These are phyloP conservation scores for Caenorhabditis elegans DNA, from an alignment of 1,140 invertebrate genomes.

Conservation along the genomic window WBcel235 BX284606.5:13588001-13588500, in stretches of 20 bases:
- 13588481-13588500: background rate
- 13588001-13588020: background rate
- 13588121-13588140: too few species aligned
- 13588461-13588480: conserved; percentile 3
- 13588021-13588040: too few species aligned
- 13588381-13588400: background rate
- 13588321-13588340: background rate
- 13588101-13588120: too few species aligned
- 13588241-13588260: background rate
- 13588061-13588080: too few species aligned
- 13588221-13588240: too few species aligned
- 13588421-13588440: background rate
- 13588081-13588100: background rate
- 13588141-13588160: background rate
- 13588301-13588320: background rate
- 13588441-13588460: background rate
- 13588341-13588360: conserved; percentile 7
- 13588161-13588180: background rate
- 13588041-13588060: too few species aligned
- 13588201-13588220: background rate
- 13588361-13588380: background rate
- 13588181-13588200: background rate
- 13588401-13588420: background rate
- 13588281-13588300: background rate
- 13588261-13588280: background rate